Evolutionary conservation across 2,113 vertebrate species (phyloP).

Genomic region (Porphyrio hochstetteri): DNA sequence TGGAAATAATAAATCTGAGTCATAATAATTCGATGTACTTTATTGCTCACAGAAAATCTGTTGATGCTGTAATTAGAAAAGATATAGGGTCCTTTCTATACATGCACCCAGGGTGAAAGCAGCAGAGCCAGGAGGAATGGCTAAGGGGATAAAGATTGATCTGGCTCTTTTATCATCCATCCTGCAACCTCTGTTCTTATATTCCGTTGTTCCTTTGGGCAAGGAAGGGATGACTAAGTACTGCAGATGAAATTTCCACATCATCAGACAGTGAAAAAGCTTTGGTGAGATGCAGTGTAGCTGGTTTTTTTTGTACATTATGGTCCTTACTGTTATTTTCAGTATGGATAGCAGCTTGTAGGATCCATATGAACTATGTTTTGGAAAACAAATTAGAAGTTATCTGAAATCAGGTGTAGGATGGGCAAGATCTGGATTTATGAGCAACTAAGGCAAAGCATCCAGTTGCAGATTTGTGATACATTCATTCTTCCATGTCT

Average conservation of each 20-base stretch:
- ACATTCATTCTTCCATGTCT: neutral
- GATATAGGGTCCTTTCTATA: neutral
- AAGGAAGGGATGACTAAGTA: neutral
- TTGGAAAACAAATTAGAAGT: neutral
- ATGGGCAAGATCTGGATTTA: neutral
- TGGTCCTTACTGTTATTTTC: neutral
- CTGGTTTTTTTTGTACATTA: neutral
- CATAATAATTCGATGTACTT: neutral
- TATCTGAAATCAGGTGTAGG: neutral
- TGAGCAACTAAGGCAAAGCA: neutral
- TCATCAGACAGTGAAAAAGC: neutral
- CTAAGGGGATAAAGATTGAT: neutral
- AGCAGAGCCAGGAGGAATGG: neutral
- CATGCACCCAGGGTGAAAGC: neutral
- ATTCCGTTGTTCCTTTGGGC: neutral
- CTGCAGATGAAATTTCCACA: accelerated
- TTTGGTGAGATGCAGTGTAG: neutral
- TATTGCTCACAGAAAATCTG: neutral
- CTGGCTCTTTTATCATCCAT: neutral
- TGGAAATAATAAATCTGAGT: neutral
- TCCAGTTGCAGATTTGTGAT: neutral
- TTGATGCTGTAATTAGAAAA: neutral
- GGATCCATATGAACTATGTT: neutral
- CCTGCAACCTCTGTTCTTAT: neutral
- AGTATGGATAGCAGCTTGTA: neutral